Base-by-base conservation (phyloP, 2,888 invertebrate genomes). In the Lordiphosa fenestrarum region DNA sequence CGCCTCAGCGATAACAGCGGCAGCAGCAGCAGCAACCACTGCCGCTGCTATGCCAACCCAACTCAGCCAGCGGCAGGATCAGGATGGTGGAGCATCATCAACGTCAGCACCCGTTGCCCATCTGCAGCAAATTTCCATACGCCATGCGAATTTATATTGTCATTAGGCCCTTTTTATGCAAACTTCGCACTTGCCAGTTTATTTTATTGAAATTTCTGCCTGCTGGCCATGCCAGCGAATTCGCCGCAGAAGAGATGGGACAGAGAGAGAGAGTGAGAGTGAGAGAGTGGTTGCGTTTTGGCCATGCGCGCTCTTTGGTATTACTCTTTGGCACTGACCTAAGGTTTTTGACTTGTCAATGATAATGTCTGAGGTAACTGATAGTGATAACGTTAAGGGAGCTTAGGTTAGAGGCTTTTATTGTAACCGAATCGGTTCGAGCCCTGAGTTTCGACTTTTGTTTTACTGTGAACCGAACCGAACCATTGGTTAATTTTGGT, bases 111-210 rank as follows among this genome's bases (percentile, higher is more conserved):
- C 50, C 54, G 50, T 53, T 46, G 62, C 62, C 64, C 76, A 71
- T 80, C 83, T 83, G 77, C 61, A 56, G 62, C 47, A 58, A 40
- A 23, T 63, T 69, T 61, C 44, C 74, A 61, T 61, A 69, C 48
- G 63, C 54, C 61, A 65, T 40, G 62, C 55, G 71, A 73, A 83
- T 78, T 78, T 78, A 78, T 78, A 78, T 78, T 76, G 77, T 80
- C 77, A 78, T 78, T 78, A 78, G 30, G 83, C 71, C 73, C 71
- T 75, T 80, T 78, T 73, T 69, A 57, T 67, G 63, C 55, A 44
- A 69, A 65, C 53, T 60, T 56, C 54, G 62, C 54, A 21, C 46
- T 47, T 36, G 36, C 44, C 47, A 64, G 69, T 71, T 63, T 60
- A 73, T 73, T 83, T 73, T 50, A 76, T 73, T 77, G 67, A 73